Conservation (phyloP, 2,888 invertebrate genomes). For the Sphaeridia pumilis region DNA sequence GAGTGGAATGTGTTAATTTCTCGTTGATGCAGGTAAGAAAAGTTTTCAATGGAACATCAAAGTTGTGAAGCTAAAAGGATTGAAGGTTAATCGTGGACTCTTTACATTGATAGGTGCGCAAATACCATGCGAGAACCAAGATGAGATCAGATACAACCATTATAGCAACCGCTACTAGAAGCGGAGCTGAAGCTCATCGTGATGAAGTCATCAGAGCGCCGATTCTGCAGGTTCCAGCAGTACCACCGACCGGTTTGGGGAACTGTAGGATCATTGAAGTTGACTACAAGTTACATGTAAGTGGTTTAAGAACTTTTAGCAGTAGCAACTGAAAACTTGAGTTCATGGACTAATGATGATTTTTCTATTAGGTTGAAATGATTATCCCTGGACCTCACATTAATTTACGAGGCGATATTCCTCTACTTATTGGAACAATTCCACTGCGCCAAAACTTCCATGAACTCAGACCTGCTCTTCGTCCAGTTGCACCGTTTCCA, state of each 20-base stretch:
- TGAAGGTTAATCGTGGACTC: background rate
- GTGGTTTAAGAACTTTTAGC: background rate
- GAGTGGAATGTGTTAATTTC: background rate
- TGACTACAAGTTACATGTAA: slow-evolving; percentile 1
- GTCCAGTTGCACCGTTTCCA: background rate
- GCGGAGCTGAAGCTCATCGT: background rate
- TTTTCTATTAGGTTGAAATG: slow-evolving; percentile 4
- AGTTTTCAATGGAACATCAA: too few relatives aligned
- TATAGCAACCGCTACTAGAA: background rate
- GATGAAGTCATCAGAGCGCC: background rate
- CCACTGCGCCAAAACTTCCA: background rate
- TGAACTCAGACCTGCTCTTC: background rate
- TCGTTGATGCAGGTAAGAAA: slow-evolving; percentile 9
- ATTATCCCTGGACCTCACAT: background rate
- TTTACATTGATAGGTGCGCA: background rate
- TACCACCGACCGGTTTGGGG: slow-evolving; percentile 1
- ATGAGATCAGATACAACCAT: background rate
- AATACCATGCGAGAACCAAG: background rate
- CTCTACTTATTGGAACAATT: slow-evolving; percentile 6
- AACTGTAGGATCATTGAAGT: slow-evolving; percentile 5
- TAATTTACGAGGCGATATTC: slow-evolving; percentile 2
- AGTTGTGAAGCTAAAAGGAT: too few relatives aligned
- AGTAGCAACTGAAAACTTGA: too few relatives aligned
- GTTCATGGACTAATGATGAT: too few relatives aligned
- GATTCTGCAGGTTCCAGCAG: background rate